Percentiles rank a stretch among this genome's conserved stretches.
phyloP scores from a whole-genome alignment of 1,140 invertebrate genomes.

The Leucophenga varia region DNA sequence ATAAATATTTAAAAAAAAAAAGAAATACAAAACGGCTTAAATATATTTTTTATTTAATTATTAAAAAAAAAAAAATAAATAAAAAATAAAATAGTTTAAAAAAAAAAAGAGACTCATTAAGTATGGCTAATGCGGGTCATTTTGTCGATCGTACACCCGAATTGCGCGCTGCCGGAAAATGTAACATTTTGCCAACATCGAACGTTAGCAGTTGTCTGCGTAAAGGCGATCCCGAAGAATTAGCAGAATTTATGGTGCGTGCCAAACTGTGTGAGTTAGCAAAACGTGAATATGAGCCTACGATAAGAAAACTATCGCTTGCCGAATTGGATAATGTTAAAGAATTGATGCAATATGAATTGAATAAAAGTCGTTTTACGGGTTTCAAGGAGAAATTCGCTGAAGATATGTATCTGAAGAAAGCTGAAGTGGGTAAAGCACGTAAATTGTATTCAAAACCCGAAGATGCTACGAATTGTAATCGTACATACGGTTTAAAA shows the following conservation, averaged over 20 bases:
- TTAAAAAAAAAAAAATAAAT: too few species aligned
- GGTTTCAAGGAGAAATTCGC: constrained; percentile 40
- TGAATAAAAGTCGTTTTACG: constrained; percentile 36
- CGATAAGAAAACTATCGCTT: constrained; percentile 11
- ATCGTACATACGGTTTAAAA: constrained; percentile 26
- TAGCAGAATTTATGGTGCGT: constrained; percentile 22
- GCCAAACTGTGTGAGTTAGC: constrained; percentile 1
- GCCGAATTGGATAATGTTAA: constrained; percentile 13
- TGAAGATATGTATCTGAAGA: constrained; percentile 39
- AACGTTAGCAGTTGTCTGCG: constrained; percentile 1
- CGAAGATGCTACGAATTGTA: constrained; percentile 31
- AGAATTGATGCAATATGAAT: constrained; percentile 27
- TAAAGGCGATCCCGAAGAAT: constrained; percentile 24
- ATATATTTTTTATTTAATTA: background rate
- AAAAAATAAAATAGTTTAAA: too few species aligned
- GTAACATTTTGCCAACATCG: background rate
- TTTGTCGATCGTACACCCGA: constrained; percentile 23
- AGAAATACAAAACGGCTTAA: background rate
- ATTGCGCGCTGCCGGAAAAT: constrained; percentile 23
- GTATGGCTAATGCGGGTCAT: constrained; percentile 23
- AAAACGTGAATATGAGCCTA: background rate
- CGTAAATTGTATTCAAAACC: constrained; percentile 31
- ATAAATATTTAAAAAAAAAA: background rate
- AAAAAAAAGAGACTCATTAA: too few species aligned
- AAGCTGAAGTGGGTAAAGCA: constrained; percentile 23